Conservation (phyloP, 2,888 invertebrate species). For the Operophtera brumata region DNA sequence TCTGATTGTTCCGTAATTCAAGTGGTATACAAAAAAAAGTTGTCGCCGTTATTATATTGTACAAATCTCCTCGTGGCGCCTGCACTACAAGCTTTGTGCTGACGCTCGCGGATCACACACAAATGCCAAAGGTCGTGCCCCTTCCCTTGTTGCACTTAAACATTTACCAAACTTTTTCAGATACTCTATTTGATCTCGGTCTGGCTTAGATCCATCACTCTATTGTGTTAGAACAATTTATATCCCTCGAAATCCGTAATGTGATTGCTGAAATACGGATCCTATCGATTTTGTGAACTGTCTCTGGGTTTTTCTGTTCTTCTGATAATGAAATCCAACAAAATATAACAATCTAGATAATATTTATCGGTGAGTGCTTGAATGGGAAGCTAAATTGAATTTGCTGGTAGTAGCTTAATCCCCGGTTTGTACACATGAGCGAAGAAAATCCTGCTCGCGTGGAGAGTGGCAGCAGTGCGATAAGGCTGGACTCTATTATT, state of each 20-base stretch:
- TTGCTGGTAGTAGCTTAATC: conserved; percentile 14
- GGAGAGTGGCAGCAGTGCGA: conserved; percentile 6
- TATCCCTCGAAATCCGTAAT: conserved; percentile 16
- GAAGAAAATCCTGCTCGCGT: conserved; percentile 7
- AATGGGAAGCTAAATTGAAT: conserved; percentile 19
- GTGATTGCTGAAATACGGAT: conserved; percentile 21
- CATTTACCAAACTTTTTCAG: conserved; percentile 41
- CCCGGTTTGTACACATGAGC: neutral
- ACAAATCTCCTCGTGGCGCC: conserved; percentile 1
- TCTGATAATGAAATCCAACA: conserved; percentile 16
- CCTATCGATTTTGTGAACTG: conserved; percentile 8
- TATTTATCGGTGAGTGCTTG: conserved; percentile 13
- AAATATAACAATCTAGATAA: conserved; percentile 24
- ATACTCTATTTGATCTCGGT: conserved; percentile 39
- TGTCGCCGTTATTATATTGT: neutral
- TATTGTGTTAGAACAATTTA: conserved; percentile 24
- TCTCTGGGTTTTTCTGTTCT: neutral
- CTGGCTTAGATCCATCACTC: conserved; percentile 32
- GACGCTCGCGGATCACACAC: conserved; percentile 39
- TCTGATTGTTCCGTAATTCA: too few relatives aligned
- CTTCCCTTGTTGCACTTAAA: conserved; percentile 39
- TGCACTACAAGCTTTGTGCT: conserved; percentile 37
- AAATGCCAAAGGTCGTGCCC: conserved; percentile 56
- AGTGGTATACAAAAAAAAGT: too few relatives aligned
- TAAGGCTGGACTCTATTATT: conserved; percentile 4